Evolutionary conservation across 2,797 vertebrate species (phyloP), one percentile per base, ranked within the genome.

Genomic region (Oreochromis grahami): DNA sequence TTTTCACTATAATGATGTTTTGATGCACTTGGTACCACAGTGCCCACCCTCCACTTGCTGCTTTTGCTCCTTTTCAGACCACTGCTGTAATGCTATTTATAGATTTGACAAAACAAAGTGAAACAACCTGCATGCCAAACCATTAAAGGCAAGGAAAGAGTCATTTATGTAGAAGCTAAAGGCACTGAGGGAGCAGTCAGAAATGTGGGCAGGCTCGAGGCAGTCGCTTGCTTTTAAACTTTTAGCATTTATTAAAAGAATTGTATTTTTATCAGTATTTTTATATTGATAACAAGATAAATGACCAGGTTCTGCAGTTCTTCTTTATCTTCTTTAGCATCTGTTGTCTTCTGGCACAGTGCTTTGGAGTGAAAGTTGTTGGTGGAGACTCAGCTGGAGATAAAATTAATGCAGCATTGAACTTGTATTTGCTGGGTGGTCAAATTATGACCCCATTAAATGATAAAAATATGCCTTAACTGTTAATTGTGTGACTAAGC

Each of bases 321-420:
- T 26, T 24, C 19, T 85, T 29, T 19, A 83, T 58, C 52, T 41
- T 52, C 32, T 84, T 65, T 21, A 14, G 58, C 9, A 7, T 65
- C 41, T 86, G 81, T 80, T 48, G 72, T 80, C 34, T 41, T 58
- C 70, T 74, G 17, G 4, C 1, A 4, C 43, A 7, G 4, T 50
- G 17, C 26, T 74, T 8, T 13, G 70, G 70, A 32, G 10, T 50
- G 26, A 32, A 50, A 50, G 17, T 50, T 29, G 26, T 48, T 83
- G 78, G 79, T 74, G 70, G 70, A 83, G 60, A 83, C 68, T n/a
- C 52, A 87, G 81, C 79, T 15, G 38, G 76, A 60, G 77, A 38
- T 68, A 19, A 3, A 51, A 55, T 48, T 32, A 48, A 41, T 45
- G 17, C n/a, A 43, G 51, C 19, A 15, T 55, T 60, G 24, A 74